phyloP scores from a whole-genome alignment of 2,888 invertebrate genomes.

The Leptinotarsa juncta region DNA sequence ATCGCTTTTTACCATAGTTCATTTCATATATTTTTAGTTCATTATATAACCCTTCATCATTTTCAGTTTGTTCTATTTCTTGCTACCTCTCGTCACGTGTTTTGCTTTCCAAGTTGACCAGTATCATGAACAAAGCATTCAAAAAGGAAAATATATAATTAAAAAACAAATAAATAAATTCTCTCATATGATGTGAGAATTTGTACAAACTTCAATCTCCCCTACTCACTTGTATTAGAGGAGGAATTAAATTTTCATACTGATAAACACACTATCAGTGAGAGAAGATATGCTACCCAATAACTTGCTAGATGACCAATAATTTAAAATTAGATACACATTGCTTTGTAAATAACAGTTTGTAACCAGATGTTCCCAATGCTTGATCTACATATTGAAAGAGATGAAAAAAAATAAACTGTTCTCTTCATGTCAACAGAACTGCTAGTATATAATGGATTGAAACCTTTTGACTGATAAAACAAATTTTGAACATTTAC shows the following conservation, averaged over 20 bases:
- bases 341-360: slow-evolving; percentile 1
- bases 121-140: no score
- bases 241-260: background rate
- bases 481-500: background rate
- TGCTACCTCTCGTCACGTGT: no score
- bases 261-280: slow-evolving; percentile 10
- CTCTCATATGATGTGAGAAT: no score
- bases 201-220: background rate
- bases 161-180: no score
- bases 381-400: slow-evolving; percentile 8
- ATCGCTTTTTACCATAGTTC: no score
- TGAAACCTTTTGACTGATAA: background rate
- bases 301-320: slow-evolving; percentile 13
- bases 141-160: no score
- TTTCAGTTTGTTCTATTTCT: no score
- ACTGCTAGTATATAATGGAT: background rate
- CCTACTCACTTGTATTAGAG: background rate
- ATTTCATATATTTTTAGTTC: no score
- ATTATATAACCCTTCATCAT: no score
- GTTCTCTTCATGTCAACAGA: background rate
- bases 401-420: background rate
- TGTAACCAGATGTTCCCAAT: slow-evolving; percentile 12
- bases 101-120: no score
- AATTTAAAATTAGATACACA: slow-evolving; percentile 16
- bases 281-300: background rate